phyloP scores from a whole-genome alignment of 1,140 invertebrate species.

The Drusus annulatus region DNA sequence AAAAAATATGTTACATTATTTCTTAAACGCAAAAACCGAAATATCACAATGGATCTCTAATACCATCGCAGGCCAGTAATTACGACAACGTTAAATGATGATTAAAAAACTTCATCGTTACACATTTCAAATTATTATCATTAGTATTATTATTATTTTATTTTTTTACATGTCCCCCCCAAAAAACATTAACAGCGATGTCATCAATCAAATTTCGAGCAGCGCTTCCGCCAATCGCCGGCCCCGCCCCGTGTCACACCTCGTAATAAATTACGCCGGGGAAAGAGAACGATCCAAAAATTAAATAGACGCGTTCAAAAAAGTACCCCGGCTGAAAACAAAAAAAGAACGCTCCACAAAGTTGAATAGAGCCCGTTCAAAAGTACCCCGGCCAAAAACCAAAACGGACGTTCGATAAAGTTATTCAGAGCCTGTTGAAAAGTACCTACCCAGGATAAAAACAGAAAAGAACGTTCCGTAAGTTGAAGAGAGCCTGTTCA shows the following conservation, averaged over 20 bases:
- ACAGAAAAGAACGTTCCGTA: no score
- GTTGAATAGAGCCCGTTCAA: no score
- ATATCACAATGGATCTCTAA: no score
- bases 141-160: slow-evolving; percentile 6
- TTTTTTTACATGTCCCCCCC: neutral
- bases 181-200: slow-evolving; percentile 43
- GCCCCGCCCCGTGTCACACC: slow-evolving; percentile 52
- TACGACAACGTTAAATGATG: slow-evolving; percentile 13
- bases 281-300: slow-evolving; percentile 35
- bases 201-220: slow-evolving; percentile 57
- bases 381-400: no score
- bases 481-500: no score
- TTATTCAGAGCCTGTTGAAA: no score
- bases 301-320: slow-evolving; percentile 30
- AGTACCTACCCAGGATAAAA: no score
- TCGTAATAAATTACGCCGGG: slow-evolving; percentile 51
- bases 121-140: neutral
- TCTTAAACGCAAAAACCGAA: no score
- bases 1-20: no score
- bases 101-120: slow-evolving; percentile 7
- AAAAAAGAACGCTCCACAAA: no score
- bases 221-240: slow-evolving; percentile 46
- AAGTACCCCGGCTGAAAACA: no score
- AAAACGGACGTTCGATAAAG: no score
- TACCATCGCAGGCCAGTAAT: neutral